Percentiles rank a stretch among this genome's conserved stretches.
phyloP scores from a whole-genome alignment of 2,113 vertebrate genomes.

The Sterrhoptilus dennistouni region DNA sequence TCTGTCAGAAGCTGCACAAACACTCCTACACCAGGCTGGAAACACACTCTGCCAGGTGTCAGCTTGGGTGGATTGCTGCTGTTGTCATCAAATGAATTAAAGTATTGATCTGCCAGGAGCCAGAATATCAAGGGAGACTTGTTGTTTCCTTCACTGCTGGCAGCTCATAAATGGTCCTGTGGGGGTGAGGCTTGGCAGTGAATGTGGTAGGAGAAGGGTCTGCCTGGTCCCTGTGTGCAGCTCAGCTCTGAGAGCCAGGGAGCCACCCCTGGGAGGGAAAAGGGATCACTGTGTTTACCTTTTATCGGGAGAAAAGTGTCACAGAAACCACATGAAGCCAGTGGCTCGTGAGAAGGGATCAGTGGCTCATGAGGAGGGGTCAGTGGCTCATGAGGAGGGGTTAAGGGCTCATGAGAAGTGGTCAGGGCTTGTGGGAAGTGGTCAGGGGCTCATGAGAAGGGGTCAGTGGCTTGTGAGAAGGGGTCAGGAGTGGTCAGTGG shows the following conservation, averaged over 20 bases:
- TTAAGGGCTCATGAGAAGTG: no score
- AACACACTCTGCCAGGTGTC: background rate
- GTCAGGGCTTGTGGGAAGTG: background rate
- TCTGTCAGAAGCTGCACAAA: background rate
- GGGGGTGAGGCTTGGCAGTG: background rate
- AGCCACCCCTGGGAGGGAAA: rapidly evolving
- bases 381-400: background rate
- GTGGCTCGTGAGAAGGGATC: background rate
- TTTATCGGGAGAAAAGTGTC: background rate
- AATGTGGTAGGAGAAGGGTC: background rate
- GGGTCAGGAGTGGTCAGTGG: no score
- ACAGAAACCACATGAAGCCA: background rate
- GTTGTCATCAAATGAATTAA: background rate
- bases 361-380: background rate
- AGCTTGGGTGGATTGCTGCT: background rate
- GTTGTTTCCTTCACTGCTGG: background rate
- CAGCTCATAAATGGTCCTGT: background rate
- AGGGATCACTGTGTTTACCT: rapidly evolving
- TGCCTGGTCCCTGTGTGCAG: background rate
- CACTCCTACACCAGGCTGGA: background rate
- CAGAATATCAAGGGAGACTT: background rate
- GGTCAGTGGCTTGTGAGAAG: background rate
- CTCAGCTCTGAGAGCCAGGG: background rate
- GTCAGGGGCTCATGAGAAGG: background rate
- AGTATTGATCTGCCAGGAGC: background rate